These are phyloP conservation scores for Dorcus parallelipipedus DNA, from an alignment of 2,888 invertebrate species.

Conservation along the genomic window DNA sequence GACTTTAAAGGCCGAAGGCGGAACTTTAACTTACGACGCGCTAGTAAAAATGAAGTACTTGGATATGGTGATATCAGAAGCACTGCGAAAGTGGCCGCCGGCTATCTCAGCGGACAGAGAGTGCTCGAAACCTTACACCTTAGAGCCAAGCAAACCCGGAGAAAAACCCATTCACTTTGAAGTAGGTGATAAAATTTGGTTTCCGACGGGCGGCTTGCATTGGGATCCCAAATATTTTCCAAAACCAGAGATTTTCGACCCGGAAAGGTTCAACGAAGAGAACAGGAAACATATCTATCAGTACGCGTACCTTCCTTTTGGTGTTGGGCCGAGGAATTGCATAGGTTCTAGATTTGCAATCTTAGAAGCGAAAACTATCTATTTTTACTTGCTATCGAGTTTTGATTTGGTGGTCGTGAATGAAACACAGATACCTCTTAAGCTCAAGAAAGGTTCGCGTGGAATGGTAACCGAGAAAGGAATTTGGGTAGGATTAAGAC, in stretches of 20 bases:
- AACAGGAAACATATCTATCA: constrained; percentile 53
- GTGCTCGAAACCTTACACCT: constrained; percentile 28
- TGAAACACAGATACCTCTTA: constrained; percentile 23
- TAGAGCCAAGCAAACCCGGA: constrained; percentile 22
- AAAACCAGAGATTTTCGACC: constrained; percentile 37
- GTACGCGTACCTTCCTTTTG: constrained; percentile 42
- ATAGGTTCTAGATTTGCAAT: constrained; percentile 51
- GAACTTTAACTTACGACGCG: constrained; percentile 52
- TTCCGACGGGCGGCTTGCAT: constrained; percentile 35
- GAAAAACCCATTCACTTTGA: constrained; percentile 23
- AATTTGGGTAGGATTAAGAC: constrained; percentile 4
- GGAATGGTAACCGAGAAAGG: background rate
- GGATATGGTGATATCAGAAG: constrained; percentile 58
- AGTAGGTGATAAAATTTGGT: constrained; percentile 21
- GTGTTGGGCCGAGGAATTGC: constrained; percentile 60
- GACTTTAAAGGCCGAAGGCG: constrained; percentile 25
- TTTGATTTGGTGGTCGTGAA: constrained; percentile 31
- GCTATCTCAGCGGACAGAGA: constrained; percentile 24
- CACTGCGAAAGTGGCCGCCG: constrained; percentile 34
- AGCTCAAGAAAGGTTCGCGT: background rate
- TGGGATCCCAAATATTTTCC: constrained; percentile 33
- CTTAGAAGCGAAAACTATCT: constrained; percentile 32
- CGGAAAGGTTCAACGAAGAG: constrained; percentile 49
- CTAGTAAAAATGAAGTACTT: constrained; percentile 57
- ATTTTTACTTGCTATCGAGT: constrained; percentile 32